Percentiles rank a stretch among this genome's conserved stretches.
These are phyloP conservation scores for Acrobeloides nanus DNA, from an alignment of 2,888 invertebrate genomes.

Conservation along the genomic window DNA sequence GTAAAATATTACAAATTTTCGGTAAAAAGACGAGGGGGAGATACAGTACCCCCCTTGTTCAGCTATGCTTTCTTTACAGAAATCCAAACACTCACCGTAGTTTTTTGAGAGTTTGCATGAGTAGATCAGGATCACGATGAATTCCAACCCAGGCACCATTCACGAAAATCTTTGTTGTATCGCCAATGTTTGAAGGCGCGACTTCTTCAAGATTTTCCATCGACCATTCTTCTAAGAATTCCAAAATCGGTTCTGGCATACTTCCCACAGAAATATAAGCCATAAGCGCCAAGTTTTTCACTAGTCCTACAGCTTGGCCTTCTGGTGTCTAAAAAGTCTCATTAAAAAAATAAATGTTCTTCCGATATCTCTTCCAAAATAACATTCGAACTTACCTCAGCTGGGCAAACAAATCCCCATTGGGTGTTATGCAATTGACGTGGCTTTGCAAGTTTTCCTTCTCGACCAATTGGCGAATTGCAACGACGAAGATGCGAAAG, in stretches of 20 bases:
- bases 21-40: too few species aligned
- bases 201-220: constrained; percentile 99
- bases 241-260: constrained; percentile 95
- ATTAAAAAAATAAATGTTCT: too few species aligned
- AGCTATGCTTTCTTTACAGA: too few species aligned
- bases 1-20: too few species aligned
- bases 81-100: too few species aligned
- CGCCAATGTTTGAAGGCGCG: constrained; percentile 93
- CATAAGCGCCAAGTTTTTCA: constrained; percentile 97
- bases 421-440: constrained; percentile 96
- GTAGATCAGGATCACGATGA: constrained; percentile 79
- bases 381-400: too few species aligned
- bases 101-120: constrained; percentile 94
- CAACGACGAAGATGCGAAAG: constrained; percentile 93
- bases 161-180: constrained; percentile 98
- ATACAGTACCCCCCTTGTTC: too few species aligned
- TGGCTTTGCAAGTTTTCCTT: constrained; percentile 96
- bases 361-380: too few species aligned
- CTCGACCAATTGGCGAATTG: constrained; percentile 96
- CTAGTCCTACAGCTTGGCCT: constrained; percentile 69
- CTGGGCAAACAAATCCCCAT: constrained; percentile 69
- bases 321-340: constrained; percentile 99
- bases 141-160: constrained; percentile 99
- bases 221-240: constrained; percentile 99
- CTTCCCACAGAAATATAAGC: constrained; percentile 99